Conservation (phyloP, 2,888 invertebrate species). For the Drosophila acutilabella region DNA sequence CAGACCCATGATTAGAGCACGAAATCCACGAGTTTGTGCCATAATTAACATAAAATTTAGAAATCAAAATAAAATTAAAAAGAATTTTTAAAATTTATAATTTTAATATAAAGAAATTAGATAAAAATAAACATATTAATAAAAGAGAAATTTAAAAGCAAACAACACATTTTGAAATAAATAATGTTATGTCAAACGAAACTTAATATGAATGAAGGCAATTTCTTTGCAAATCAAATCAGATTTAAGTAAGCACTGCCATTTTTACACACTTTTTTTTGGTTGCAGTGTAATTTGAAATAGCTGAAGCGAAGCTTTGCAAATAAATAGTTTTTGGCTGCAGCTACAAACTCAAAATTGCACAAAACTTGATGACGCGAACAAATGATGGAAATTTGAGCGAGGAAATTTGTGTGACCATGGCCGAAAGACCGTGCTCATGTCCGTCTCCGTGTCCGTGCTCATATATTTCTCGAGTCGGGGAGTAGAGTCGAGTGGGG, state of each 20-base stretch:
- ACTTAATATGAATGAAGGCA: background rate
- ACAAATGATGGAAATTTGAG: slow-evolving; percentile 75
- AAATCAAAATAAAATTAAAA: background rate
- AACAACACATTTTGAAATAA: background rate
- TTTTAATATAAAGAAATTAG: too few species aligned
- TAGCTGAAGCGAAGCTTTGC: slow-evolving; percentile 37
- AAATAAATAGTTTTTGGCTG: slow-evolving; percentile 25
- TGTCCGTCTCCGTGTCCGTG: slow-evolving; percentile 20
- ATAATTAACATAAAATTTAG: slow-evolving; percentile 12
- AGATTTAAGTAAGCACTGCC: background rate
- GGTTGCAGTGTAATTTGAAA: slow-evolving; percentile 24
- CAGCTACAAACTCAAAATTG: slow-evolving; percentile 29
- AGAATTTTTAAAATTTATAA: too few species aligned
- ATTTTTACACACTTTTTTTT: background rate
- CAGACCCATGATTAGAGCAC: slow-evolving; percentile 50
- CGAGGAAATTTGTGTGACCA: slow-evolving; percentile 35
- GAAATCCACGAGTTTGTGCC: slow-evolving; percentile 36
- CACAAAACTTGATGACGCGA: slow-evolving; percentile 54
- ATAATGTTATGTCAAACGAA: slow-evolving; percentile 1
- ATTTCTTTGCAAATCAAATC: slow-evolving; percentile 1
- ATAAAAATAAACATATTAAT: background rate
- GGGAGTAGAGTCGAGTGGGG: slow-evolving; percentile 1
- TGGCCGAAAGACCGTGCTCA: slow-evolving; percentile 20
- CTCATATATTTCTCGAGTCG: slow-evolving; percentile 17
- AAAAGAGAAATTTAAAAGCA: background rate